Conservation (phyloP, 2,797 vertebrate species). For the Halcyon leucocephala region DNA sequence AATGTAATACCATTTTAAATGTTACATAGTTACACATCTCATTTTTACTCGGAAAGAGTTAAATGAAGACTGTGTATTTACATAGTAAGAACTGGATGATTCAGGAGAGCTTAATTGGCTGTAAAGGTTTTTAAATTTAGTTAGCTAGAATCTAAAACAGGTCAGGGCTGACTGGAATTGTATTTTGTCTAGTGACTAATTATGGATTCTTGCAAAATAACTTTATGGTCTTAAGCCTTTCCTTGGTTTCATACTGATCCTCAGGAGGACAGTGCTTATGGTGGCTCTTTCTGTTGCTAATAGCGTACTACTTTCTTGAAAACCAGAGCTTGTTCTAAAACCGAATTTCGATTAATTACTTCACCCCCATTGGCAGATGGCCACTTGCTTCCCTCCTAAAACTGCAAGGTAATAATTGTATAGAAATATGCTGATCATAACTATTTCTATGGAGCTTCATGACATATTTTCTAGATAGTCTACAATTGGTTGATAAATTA, state of each 20-base stretch:
- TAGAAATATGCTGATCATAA: background rate
- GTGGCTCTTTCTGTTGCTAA: background rate
- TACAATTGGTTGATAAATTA: background rate
- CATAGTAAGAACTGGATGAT: background rate
- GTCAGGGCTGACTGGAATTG: background rate
- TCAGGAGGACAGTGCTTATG: background rate
- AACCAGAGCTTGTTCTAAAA: background rate
- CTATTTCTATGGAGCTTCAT: background rate
- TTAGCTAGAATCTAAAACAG: background rate
- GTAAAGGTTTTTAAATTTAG: constrained; percentile 16
- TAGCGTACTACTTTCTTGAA: background rate
- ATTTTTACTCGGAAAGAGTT: background rate
- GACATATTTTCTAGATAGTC: background rate
- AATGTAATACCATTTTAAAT: background rate
- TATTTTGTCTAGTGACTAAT: background rate
- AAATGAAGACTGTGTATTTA: background rate
- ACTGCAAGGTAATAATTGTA: background rate
- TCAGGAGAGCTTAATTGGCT: background rate
- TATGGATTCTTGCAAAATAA: background rate
- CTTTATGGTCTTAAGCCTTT: background rate
- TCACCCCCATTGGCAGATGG: background rate
- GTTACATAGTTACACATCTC: background rate
- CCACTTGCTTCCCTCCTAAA: background rate
- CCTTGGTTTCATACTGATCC: background rate
- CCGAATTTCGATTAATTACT: background rate